Conservation (phyloP, 2,888 invertebrate species). For the Desoria tigrina region DNA sequence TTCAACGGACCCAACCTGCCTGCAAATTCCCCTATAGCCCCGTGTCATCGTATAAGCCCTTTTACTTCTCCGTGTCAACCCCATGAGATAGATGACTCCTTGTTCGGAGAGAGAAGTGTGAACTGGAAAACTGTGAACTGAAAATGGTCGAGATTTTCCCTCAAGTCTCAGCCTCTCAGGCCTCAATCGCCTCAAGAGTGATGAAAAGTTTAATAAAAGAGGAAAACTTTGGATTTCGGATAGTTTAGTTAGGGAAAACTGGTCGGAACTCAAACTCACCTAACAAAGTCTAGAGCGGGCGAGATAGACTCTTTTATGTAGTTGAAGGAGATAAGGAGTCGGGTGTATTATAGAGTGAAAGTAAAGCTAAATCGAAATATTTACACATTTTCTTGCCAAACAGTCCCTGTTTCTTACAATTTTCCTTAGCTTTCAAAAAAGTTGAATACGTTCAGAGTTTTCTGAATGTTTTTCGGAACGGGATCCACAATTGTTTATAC, state of each 20-base stretch:
- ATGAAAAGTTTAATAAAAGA: constrained; percentile 27
- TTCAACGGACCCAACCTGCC: too few species aligned
- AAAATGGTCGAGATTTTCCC: not conserved
- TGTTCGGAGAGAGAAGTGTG: not conserved
- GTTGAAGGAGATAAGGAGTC: constrained; percentile 6
- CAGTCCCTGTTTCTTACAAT: too few species aligned
- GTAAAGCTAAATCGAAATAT: too few species aligned
- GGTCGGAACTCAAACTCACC: too few species aligned
- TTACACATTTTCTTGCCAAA: too few species aligned
- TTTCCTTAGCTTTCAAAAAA: too few species aligned
- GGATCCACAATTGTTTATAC: too few species aligned
- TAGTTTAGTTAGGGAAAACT: not conserved
- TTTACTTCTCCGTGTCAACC: constrained; percentile 1
- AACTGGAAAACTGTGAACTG: not conserved
- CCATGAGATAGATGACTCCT: constrained; percentile 6
- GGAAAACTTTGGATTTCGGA: constrained; percentile 16
- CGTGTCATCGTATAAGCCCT: not conserved
- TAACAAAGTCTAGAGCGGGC: not conserved
- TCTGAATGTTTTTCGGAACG: too few species aligned
- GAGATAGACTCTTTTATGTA: not conserved
- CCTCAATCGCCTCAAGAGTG: constrained; percentile 4
- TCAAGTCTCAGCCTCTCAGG: not conserved
- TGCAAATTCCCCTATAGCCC: too few species aligned
- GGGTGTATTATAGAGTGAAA: too few species aligned
- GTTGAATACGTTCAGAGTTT: too few species aligned